Conservation (phyloP, 2,113 vertebrate species). For the Platanista minor region DNA sequence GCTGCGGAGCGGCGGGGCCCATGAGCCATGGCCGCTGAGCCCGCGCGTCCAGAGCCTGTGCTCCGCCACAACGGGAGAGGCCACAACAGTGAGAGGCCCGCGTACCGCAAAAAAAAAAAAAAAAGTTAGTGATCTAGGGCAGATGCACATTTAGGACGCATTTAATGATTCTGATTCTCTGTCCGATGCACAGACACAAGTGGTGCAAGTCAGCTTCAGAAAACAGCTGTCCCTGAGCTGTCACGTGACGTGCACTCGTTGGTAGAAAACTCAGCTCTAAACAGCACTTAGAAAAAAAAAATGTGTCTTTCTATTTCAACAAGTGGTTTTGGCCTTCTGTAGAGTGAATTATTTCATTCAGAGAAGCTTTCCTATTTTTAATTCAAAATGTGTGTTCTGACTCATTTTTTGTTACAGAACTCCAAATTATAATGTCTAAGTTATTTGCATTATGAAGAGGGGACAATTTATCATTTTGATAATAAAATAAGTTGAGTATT, state of each 20-base stretch:
- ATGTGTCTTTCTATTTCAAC: background rate
- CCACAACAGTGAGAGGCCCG: too few species aligned
- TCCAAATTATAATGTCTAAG: background rate
- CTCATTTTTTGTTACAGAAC: background rate
- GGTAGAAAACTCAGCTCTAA: background rate
- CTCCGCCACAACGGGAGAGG: too few species aligned
- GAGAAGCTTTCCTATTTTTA: background rate
- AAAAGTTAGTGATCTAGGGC: fast-evolving
- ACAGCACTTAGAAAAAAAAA: background rate
- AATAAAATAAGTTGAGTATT: background rate
- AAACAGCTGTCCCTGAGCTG: fast-evolving
- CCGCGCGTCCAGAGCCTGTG: too few species aligned
- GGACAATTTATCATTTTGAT: background rate
- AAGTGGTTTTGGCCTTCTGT: background rate
- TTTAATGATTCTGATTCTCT: background rate
- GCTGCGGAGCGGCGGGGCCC: too few species aligned
- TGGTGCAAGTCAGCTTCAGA: background rate
- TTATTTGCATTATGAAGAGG: background rate
- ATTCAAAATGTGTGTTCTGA: background rate
- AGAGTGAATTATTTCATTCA: background rate
- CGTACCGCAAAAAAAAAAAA: too few species aligned
- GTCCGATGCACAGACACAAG: fast-evolving
- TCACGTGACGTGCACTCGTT: background rate
- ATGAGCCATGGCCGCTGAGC: too few species aligned
- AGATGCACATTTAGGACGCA: background rate